Evolutionary conservation across 2,888 invertebrate genomes (phyloP), one percentile per base, ranked within the genome.

Genomic region (Lasioglossum vierecki): DNA sequence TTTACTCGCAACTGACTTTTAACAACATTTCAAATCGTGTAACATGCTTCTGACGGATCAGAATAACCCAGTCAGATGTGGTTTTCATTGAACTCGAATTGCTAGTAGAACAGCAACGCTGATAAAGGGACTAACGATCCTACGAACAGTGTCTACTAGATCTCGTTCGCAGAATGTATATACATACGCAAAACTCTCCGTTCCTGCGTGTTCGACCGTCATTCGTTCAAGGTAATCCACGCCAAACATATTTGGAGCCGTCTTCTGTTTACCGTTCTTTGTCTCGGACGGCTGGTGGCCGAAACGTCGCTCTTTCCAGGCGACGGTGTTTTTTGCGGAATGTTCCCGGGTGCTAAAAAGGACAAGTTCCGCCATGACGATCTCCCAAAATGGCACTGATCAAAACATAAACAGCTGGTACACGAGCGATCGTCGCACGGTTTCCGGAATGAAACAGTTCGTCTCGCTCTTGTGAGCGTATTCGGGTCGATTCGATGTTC

Each of bases 191-290:
- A 66, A 70, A 60, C 15, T 46, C 76, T 78, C 77, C 35, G 81
- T 76, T 53, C 78, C 88, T 85, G 88, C 46, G 74, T 53, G 63
- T 72, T 72, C 68, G 63, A 39, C 44, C 63, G 60, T 49, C 63
- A 74, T 72, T 79, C 49, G 73, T 79, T 80, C 76, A 87, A 87
- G 80, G 82, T 80, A 68, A 68, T 18, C 22, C 73, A 68, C 57
- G 70, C 78, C 70, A 72, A 71, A 46, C 22, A 41, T 57, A 35
- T 6, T 9, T 44, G 13, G 39, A 26, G 22, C 13, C 13, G 13
- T n/a, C 11, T 11, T 80, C 71, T 82, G 76, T 80, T 88, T 86
- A 72, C 39, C 73, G 41, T 60, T 79, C 66, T 78, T 85, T 66
- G 72, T 79, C 83, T 84, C 75, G 75, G 79, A 85, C 75, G 46